phyloP scores from a whole-genome alignment of 2,113 vertebrate genomes.

The Arvicanthis niloticus region DNA sequence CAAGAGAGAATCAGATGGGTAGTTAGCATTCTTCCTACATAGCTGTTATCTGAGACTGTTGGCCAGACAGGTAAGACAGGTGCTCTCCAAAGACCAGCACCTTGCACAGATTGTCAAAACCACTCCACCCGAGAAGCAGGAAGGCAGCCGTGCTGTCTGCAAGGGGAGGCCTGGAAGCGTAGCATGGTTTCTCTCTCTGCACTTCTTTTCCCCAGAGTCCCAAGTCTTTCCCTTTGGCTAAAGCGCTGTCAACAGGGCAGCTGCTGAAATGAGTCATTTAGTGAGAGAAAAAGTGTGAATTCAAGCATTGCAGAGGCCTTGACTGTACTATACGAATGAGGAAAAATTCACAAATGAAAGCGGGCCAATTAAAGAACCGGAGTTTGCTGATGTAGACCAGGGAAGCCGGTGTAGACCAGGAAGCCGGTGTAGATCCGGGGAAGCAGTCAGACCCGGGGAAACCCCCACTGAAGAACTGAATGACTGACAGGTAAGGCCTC shows the following conservation, averaged over 20 bases:
- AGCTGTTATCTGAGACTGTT: background rate
- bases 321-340: background rate
- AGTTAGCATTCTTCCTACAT: background rate
- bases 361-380: background rate
- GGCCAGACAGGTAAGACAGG: background rate
- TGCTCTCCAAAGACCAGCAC: background rate
- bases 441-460: background rate
- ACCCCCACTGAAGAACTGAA: background rate
- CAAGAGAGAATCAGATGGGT: slow-evolving; percentile 36
- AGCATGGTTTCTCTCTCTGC: background rate
- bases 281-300: background rate
- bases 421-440: background rate
- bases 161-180: background rate
- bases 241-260: background rate
- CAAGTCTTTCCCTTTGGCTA: background rate
- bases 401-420: too few species aligned
- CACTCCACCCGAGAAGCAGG: background rate
- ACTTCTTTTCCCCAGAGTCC: background rate
- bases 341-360: background rate
- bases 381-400: background rate
- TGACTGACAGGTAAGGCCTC: accelerated
- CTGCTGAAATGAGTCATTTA: background rate
- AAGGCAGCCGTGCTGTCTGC: background rate
- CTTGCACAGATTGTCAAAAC: background rate
- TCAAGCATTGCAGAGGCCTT: background rate